These are phyloP conservation scores for Macrosoma leucophasiata DNA, from an alignment of 2,888 invertebrate species.

Conservation along the genomic window DNA sequence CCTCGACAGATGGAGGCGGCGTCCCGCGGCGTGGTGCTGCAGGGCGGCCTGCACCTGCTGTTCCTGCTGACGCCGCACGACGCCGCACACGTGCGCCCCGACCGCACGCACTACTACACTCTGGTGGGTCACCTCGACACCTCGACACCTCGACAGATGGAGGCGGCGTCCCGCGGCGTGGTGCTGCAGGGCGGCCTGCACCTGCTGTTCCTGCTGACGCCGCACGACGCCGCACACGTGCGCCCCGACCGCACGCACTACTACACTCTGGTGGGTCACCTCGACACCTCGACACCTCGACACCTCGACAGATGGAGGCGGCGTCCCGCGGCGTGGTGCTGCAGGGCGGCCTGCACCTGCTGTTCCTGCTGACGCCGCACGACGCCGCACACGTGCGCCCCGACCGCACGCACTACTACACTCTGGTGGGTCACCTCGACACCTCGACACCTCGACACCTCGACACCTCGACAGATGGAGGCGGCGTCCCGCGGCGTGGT, in stretches of 20 bases:
- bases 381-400: slow-evolving; percentile 77
- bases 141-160: too few species aligned
- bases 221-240: slow-evolving; percentile 80
- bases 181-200: slow-evolving; percentile 89
- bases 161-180: slow-evolving; percentile 81
- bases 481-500: slow-evolving; percentile 85
- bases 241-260: slow-evolving; percentile 70
- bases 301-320: too few species aligned
- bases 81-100: slow-evolving; percentile 72
- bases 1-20: slow-evolving; percentile 83
- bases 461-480: too few species aligned
- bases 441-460: too few species aligned
- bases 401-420: slow-evolving; percentile 71
- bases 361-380: slow-evolving; percentile 91
- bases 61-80: slow-evolving; percentile 91
- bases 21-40: slow-evolving; percentile 83
- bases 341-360: slow-evolving; percentile 86
- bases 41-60: slow-evolving; percentile 89
- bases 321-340: slow-evolving; percentile 87
- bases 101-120: slow-evolving; percentile 72
- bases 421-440: slow-evolving; percentile 79
- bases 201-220: slow-evolving; percentile 90
- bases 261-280: slow-evolving; percentile 78
- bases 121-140: too few species aligned
- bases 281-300: too few species aligned